Base-by-base conservation (phyloP, 2,888 invertebrate genomes). In the Gymnocheta viridis region DNA sequence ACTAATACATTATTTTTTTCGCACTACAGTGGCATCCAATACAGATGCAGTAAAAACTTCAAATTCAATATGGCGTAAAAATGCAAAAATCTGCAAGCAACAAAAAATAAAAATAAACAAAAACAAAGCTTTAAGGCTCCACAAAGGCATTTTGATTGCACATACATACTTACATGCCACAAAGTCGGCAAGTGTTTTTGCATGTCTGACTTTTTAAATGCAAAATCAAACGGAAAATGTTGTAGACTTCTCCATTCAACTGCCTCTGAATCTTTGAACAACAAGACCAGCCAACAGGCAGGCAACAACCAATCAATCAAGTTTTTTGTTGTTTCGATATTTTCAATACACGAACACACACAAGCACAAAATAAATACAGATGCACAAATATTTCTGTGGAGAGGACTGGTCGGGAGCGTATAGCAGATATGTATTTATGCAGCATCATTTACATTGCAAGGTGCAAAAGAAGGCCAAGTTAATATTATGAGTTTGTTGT, bases 261-360 rank as follows among this genome's bases (percentile, higher is more conserved):
- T 58, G 32, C 51, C 69, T 32, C 64, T 29, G 32, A 41, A 44
- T 66, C n/a, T 64, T 67, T 73, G 12, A 51, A 66, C 49, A 29
- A 22, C 56, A 56, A 54, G 38, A 69, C 17, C 51, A 80, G 51
- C 62, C 81, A 85, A 66, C 67, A 70, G 17, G 0, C 80, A 76
- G 41, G 51, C 74, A 66, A 56, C 76, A 85, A 88, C 89, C 90
- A 90, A 90, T 90, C 90, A 90, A 90, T 90, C 90, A 90, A 90
- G 90, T 89, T 90, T 89, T 88, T 90, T 85, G n/a, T 70, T 72
- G 41, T 22, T 66, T 41, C 22, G n/a, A n/a, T 41, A 32, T 32
- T 69, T 72, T n/a, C 27, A 69, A 58, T 17, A 38, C 51, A 69
- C 66, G 56, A 2, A 17, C 56, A 64, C 9, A 56, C 38, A 32